A percentile compares a stretch with the other conserved stretches of the same genome.
Evolutionary conservation across 2,797 vertebrate species (phyloP).

Genomic region (Geotria australis): DNA sequence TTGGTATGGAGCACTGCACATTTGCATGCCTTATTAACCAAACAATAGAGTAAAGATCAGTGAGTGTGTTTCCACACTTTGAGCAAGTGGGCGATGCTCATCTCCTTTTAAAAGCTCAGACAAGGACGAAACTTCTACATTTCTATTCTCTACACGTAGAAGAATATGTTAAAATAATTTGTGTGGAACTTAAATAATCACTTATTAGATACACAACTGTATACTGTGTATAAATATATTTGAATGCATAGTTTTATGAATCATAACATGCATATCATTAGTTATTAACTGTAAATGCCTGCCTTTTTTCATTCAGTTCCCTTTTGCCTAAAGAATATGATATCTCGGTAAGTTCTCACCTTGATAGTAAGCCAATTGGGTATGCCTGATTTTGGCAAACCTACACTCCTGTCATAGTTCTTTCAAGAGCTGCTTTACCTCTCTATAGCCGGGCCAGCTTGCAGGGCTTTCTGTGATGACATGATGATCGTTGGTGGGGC

Average conservation of each 20-base stretch:
- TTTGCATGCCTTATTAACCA: background rate
- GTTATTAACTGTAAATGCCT: background rate
- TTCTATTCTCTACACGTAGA: too few species aligned
- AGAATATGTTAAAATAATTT: too few species aligned
- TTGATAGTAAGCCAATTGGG: too few species aligned
- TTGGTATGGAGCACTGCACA: background rate
- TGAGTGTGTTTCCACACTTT: background rate
- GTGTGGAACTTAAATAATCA: too few species aligned
- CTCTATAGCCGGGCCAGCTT: constrained; percentile 5
- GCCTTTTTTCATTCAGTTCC: background rate
- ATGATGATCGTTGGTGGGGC: constrained; percentile 25
- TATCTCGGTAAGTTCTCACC: too few species aligned
- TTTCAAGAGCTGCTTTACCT: constrained; percentile 9
- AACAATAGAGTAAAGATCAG: background rate
- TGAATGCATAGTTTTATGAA: too few species aligned
- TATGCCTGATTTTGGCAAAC: too few species aligned
- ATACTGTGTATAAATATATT: too few species aligned
- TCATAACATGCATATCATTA: background rate
- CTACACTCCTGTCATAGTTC: too few species aligned
- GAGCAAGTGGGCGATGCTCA: background rate
- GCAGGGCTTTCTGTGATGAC: constrained; percentile 31
- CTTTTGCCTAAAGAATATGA: background rate
- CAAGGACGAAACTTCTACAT: too few species aligned
- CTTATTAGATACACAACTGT: too few species aligned
- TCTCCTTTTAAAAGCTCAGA: too few species aligned